A percentile compares a stretch with the other conserved stretches of the same genome.
Evolutionary conservation across 2,797 vertebrate genomes (phyloP).

Genomic region (Austrolebias charrua): DNA sequence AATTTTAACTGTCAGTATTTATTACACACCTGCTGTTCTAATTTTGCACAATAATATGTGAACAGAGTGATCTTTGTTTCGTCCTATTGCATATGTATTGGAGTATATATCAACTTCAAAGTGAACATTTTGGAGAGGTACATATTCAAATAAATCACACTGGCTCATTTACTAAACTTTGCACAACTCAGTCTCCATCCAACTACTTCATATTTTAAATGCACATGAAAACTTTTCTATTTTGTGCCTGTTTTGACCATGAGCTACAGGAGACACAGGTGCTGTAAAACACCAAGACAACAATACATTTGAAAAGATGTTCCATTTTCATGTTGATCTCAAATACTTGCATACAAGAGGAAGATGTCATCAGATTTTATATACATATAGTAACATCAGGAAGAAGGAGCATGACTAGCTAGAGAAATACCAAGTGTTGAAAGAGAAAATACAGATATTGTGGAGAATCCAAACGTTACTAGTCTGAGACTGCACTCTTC

Average conservation of each 20-base stretch:
- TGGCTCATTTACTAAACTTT: neutral
- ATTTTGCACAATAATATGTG: neutral
- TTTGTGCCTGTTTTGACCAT: neutral
- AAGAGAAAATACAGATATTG: too few species aligned
- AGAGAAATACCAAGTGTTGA: too few species aligned
- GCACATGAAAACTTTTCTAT: neutral
- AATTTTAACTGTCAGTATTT: neutral
- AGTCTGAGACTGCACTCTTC: too few species aligned
- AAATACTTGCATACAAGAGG: too few species aligned
- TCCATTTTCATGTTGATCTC: too few species aligned
- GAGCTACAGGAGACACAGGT: neutral
- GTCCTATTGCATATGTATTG: neutral
- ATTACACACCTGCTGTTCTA: neutral
- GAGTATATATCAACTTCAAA: too few species aligned
- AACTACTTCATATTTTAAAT: neutral
- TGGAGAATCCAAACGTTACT: too few species aligned
- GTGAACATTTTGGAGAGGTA: neutral
- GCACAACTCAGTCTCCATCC: too few species aligned
- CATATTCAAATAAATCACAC: neutral
- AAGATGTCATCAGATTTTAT: too few species aligned
- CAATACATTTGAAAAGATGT: too few species aligned
- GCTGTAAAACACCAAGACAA: neutral
- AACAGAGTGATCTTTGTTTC: neutral
- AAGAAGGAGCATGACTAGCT: too few species aligned
- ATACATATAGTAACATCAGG: too few species aligned